These are phyloP conservation scores for Cheilosia urbana DNA, from an alignment of 2,888 invertebrate genomes.

Conservation along the genomic window DNA sequence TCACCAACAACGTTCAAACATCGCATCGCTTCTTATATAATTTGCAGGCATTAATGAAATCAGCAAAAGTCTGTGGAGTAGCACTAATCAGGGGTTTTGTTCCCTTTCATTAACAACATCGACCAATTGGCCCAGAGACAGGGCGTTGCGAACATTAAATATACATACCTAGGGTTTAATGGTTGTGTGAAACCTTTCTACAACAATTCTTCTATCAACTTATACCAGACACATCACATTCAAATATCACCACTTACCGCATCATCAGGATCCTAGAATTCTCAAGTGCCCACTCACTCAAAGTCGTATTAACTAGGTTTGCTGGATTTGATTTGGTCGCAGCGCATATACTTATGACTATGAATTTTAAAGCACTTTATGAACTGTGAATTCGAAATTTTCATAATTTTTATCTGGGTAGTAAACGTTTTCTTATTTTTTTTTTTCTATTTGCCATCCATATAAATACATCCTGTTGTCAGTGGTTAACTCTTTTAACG, in stretches of 20 bases:
- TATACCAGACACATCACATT: slow-evolving; percentile 41
- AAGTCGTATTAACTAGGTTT: slow-evolving; percentile 9
- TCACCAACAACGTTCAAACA: slow-evolving; percentile 30
- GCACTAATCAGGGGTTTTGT: slow-evolving; percentile 58
- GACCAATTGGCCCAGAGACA: slow-evolving; percentile 30
- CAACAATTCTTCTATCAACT: slow-evolving; percentile 26
- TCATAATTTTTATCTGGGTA: neutral
- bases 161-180: neutral
- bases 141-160: slow-evolving; percentile 25
- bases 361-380: slow-evolving; percentile 43
- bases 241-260: slow-evolving; percentile 47
- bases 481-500: no score
- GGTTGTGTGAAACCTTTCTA: neutral
- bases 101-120: slow-evolving; percentile 51
- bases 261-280: slow-evolving; percentile 10
- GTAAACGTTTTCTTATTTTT: neutral
- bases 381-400: slow-evolving; percentile 38
- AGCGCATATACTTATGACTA: slow-evolving; percentile 34
- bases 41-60: slow-evolving; percentile 46
- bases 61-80: slow-evolving; percentile 35
- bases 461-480: neutral
- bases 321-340: slow-evolving; percentile 20
- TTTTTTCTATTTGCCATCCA: slow-evolving; percentile 1
- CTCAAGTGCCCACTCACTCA: slow-evolving; percentile 17
- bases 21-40: slow-evolving; percentile 24